Conservation (phyloP, 1,140 invertebrate genomes). For the Helicoverpa zea region DNA sequence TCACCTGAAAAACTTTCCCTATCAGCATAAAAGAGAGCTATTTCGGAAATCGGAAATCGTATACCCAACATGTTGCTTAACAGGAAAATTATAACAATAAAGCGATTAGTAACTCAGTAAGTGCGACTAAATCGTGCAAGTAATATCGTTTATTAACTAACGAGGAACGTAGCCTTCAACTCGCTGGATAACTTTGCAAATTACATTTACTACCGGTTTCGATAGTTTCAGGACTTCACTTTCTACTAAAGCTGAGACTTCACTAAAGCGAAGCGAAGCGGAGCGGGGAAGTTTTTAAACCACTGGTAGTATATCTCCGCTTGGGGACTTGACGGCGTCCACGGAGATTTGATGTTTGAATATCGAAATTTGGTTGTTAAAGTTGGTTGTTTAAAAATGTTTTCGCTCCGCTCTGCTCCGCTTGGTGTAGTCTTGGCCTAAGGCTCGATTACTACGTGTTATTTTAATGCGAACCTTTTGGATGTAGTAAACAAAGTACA, state of each 20-base stretch:
- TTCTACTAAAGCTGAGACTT: not conserved
- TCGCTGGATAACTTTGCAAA: slow-evolving; percentile 26
- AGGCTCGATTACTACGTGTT: not conserved
- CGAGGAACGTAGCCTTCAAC: slow-evolving; percentile 1
- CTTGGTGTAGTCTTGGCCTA: too few relatives aligned
- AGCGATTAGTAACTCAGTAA: not conserved
- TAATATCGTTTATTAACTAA: slow-evolving; percentile 16
- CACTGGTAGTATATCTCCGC: too few relatives aligned
- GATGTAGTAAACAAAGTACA: too few relatives aligned
- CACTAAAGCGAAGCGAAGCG: too few relatives aligned
- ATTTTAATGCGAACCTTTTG: not conserved
- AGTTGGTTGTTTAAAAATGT: too few relatives aligned
- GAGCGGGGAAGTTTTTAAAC: too few relatives aligned
- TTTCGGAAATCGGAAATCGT: not conserved
- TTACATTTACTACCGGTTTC: slow-evolving; percentile 9
- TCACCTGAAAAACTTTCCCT: too few relatives aligned
- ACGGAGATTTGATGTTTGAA: too few relatives aligned
- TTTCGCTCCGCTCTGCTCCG: too few relatives aligned
- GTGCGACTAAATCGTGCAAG: slow-evolving; percentile 4
- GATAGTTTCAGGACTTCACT: not conserved
- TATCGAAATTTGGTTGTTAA: too few relatives aligned
- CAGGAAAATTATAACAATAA: slow-evolving; percentile 8
- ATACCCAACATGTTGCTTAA: not conserved
- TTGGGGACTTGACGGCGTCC: too few relatives aligned
- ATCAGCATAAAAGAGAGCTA: too few relatives aligned